These are phyloP conservation scores for Embidobia sp. DNA, from an alignment of 2,888 invertebrate genomes.

Conservation along the genomic window DNA sequence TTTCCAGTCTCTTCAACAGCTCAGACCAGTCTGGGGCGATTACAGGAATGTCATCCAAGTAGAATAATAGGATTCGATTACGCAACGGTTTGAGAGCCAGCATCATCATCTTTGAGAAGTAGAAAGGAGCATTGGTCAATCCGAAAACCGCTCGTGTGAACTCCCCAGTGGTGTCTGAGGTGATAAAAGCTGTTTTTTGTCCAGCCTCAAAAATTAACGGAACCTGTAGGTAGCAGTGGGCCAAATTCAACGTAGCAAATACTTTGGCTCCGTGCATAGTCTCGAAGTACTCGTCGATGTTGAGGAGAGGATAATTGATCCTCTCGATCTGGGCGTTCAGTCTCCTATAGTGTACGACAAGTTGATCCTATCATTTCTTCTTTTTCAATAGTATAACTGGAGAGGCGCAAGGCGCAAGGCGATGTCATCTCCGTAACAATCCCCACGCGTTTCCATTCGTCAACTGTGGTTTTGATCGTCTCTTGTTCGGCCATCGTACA, in stretches of 20 bases:
- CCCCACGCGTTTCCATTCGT: not conserved
- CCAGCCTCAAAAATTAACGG: slow-evolving; percentile 50
- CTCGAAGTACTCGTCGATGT: not conserved
- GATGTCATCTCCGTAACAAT: slow-evolving; percentile 1
- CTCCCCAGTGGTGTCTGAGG: slow-evolving; percentile 67
- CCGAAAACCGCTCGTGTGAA: slow-evolving; percentile 70
- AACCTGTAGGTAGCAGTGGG: slow-evolving; percentile 12
- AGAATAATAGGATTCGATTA: no score
- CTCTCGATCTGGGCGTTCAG: not conserved
- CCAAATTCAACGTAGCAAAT: not conserved
- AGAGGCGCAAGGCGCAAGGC: slow-evolving; percentile 12
- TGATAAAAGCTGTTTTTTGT: slow-evolving; percentile 66
- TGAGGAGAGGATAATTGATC: not conserved
- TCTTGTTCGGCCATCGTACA: not conserved
- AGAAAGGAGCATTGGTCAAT: slow-evolving; percentile 61
- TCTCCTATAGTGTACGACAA: not conserved
- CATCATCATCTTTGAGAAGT: slow-evolving; percentile 66
- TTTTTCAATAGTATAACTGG: no score
- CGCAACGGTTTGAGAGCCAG: no score
- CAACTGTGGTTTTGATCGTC: not conserved
- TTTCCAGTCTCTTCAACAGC: not conserved
- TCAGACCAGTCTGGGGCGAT: not conserved
- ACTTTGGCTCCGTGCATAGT: not conserved
- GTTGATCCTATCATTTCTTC: slow-evolving; percentile 22
- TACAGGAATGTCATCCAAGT: no score